phyloP scores from a whole-genome alignment of 1,140 invertebrate genomes.

The Tetramorium parvispinum region DNA sequence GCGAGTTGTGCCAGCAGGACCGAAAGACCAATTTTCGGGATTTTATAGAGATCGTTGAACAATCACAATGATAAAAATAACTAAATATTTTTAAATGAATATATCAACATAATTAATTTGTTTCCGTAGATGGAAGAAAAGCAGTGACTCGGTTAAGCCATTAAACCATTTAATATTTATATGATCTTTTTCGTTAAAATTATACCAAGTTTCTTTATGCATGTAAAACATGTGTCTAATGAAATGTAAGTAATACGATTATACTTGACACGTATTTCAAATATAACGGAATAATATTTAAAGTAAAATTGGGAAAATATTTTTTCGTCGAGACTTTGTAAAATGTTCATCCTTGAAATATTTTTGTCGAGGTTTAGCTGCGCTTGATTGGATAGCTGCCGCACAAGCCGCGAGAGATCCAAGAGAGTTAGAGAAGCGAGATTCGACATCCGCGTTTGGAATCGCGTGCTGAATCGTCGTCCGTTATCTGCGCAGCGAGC shows the following conservation, averaged over 20 bases:
- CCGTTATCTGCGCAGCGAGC: conserved; percentile 15
- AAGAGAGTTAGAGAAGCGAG: neutral
- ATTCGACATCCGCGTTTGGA: neutral
- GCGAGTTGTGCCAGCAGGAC: neutral
- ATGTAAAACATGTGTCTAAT: neutral
- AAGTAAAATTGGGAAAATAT: neutral
- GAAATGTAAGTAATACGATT: neutral
- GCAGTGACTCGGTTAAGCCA: neutral
- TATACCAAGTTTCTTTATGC: neutral
- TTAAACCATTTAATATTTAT: neutral
- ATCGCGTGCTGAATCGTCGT: neutral
- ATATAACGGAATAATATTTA: neutral
- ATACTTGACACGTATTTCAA: neutral
- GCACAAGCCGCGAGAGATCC: neutral
- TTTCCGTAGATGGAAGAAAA: neutral
- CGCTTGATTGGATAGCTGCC: neutral
- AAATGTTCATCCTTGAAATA: neutral
- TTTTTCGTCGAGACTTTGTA: neutral
- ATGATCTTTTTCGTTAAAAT: neutral
- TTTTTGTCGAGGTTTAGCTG: neutral
- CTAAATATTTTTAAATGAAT: neutral
- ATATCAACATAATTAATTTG: neutral
- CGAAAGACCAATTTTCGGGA: neutral
- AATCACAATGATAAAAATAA: neutral
- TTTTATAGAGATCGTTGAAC: too few species aligned